Conservation (phyloP, 2,888 invertebrate species). For the Zaprionus obscuricornis region DNA sequence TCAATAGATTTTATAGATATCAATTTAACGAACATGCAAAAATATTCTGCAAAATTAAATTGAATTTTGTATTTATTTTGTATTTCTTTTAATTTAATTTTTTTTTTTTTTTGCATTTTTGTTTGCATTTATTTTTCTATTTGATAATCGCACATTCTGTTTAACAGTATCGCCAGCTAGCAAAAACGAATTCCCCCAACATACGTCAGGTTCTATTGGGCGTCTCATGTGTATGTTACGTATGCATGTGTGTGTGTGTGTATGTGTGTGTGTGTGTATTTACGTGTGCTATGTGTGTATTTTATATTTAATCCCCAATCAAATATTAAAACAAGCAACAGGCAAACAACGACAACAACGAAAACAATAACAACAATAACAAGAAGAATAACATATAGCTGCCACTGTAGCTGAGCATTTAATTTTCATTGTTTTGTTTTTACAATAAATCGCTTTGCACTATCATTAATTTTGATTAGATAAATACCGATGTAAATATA, state of each 20-base stretch:
- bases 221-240: conserved; percentile 5
- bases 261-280: too few species aligned
- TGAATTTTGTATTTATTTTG: conserved; percentile 5
- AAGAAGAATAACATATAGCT: too few species aligned
- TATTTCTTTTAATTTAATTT: too few species aligned
- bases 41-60: background rate
- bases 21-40: conserved; percentile 28
- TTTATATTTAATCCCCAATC: conserved; percentile 57
- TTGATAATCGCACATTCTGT: background rate
- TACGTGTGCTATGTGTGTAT: conserved; percentile 9
- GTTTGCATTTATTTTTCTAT: conserved; percentile 13
- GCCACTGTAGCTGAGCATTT: conserved; percentile 1
- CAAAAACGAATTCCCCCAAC: background rate
- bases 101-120: too few species aligned
- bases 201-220: background rate
- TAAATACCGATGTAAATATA: too few species aligned
- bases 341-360: conserved; percentile 4
- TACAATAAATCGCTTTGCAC: conserved; percentile 22
- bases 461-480: conserved; percentile 47
- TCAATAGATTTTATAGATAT: conserved; percentile 22
- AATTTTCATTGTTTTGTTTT: conserved; percentile 9
- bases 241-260: too few species aligned
- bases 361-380: background rate
- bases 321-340: conserved; percentile 50
- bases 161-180: conserved; percentile 4